phyloP scores from a whole-genome alignment of 2,888 invertebrate genomes.

The Augiades crinisus region DNA sequence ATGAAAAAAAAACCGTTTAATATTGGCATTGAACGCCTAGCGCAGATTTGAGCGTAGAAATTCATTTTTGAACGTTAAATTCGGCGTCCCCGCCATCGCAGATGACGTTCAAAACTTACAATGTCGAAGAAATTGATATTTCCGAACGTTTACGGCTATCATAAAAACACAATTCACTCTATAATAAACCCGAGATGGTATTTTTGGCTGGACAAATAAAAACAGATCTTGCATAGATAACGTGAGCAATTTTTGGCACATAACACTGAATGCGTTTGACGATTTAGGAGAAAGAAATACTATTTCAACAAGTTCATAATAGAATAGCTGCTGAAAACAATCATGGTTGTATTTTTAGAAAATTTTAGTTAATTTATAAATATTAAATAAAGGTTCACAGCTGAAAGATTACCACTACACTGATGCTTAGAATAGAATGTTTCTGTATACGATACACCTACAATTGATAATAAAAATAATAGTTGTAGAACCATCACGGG shows the following conservation, averaged over 20 bases:
- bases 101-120: conserved; percentile 11
- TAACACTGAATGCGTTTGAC: background rate
- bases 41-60: conserved; percentile 64
- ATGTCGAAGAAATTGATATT: conserved; percentile 41
- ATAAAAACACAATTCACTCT: conserved; percentile 12
- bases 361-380: too few relatives aligned
- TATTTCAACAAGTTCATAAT: background rate
- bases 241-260: background rate
- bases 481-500: too few relatives aligned
- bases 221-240: conserved; percentile 1
- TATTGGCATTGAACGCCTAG: conserved; percentile 71
- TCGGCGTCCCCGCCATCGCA: conserved; percentile 32
- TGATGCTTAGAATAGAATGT: too few relatives aligned
- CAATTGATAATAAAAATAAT: too few relatives aligned
- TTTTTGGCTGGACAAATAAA: background rate
- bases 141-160: conserved; percentile 28
- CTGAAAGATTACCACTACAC: too few relatives aligned
- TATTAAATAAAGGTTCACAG: too few relatives aligned
- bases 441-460: too few relatives aligned
- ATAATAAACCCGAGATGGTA: conserved; percentile 3
- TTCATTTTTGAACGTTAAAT: conserved; percentile 54
- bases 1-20: conserved; percentile 67
- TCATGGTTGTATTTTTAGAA: too few relatives aligned
- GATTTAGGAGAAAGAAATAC: background rate
- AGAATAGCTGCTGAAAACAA: background rate